A percentile compares a stretch with the other conserved stretches of the same genome.
phyloP scores from a whole-genome alignment of 2,888 invertebrate species.

The Panzeria rudis region DNA sequence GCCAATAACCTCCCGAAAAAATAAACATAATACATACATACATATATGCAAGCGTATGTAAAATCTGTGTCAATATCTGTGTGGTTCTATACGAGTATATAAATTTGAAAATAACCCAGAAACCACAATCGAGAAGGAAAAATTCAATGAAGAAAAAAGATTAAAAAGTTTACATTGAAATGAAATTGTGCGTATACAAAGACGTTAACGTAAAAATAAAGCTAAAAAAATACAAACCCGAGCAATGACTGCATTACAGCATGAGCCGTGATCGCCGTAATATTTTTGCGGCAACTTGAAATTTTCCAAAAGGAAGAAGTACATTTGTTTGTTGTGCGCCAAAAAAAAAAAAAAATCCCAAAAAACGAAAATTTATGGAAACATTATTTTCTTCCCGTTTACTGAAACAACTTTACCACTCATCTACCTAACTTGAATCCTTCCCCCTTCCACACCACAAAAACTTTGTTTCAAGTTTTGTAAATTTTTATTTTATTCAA shows the following conservation, averaged over 20 bases:
- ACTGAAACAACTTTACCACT: neutral
- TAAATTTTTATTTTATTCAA: conserved; percentile 41
- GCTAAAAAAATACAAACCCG: conserved; percentile 6
- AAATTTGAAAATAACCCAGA: conserved; percentile 42
- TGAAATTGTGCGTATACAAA: conserved; percentile 48
- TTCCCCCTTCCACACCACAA: neutral
- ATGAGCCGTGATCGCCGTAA: conserved; percentile 33
- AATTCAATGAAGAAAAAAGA: conserved; percentile 73
- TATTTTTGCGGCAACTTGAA: conserved; percentile 41
- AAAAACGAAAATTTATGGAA: conserved; percentile 26
- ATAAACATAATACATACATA: conserved; percentile 30
- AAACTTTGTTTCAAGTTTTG: conserved; percentile 12
- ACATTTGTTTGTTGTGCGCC: neutral
- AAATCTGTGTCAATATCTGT: no score
- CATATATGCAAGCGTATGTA: neutral
- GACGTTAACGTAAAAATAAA: neutral
- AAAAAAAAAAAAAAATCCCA: conserved; percentile 7
- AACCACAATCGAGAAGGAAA: conserved; percentile 44
- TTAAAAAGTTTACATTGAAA: conserved; percentile 72
- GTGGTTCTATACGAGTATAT: conserved; percentile 13
- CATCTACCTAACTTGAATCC: neutral
- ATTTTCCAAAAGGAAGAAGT: conserved; percentile 4
- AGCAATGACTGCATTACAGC: conserved; percentile 47
- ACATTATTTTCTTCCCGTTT: neutral
- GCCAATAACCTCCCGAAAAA: conserved; percentile 81